Percentiles rank a stretch among this genome's conserved stretches.
phyloP scores from a whole-genome alignment of 2,888 invertebrate species.

The Xanthorhoe spadicearia region DNA sequence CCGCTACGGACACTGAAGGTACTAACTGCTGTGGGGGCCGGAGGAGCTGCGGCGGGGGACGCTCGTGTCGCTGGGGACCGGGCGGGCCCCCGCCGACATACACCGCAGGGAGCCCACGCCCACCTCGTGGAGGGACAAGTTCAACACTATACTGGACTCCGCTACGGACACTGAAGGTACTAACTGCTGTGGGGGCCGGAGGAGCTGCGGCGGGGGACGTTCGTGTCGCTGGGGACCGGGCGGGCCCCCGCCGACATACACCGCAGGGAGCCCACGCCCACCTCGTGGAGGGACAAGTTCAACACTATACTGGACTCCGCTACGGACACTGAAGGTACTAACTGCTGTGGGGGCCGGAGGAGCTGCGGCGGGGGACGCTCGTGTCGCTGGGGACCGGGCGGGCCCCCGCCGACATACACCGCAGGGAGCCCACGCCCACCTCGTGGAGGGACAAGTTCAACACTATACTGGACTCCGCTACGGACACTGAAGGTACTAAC shows the following conservation, averaged over 20 bases:
- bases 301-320: slow-evolving; percentile 93
- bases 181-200: slow-evolving; percentile 92
- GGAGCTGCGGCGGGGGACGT: slow-evolving; percentile 87
- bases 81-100: slow-evolving; percentile 78
- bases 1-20: slow-evolving; percentile 95
- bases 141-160: slow-evolving; percentile 91
- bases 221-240: slow-evolving; percentile 94
- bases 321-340: slow-evolving; percentile 93
- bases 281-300: slow-evolving; percentile 91
- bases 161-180: slow-evolving; percentile 94
- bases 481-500: no score
- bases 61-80: slow-evolving; percentile 94
- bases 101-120: slow-evolving; percentile 50
- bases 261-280: slow-evolving; percentile 55
- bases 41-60: slow-evolving; percentile 87
- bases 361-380: no score
- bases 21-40: slow-evolving; percentile 91
- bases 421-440: no score
- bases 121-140: slow-evolving; percentile 90
- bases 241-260: slow-evolving; percentile 69
- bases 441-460: no score
- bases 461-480: no score
- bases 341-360: no score
- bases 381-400: no score
- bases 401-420: no score